Evolutionary conservation across 2,113 vertebrate genomes (phyloP).

Genomic region (Nothoprocta pentlandii): DNA sequence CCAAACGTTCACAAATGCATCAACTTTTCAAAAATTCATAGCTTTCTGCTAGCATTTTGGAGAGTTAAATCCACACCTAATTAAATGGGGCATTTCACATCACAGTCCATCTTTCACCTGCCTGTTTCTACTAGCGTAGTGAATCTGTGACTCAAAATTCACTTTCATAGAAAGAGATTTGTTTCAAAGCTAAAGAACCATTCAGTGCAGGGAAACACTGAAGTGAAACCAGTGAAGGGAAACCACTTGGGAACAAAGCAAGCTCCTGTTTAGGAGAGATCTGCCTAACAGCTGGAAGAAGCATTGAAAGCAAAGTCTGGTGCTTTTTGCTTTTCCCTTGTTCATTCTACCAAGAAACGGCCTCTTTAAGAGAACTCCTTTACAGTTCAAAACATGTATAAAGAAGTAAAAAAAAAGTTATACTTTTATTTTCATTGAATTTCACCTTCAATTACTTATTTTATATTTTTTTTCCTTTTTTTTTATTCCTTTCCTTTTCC

Average conservation of each 20-base stretch:
- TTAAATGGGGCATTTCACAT: background rate
- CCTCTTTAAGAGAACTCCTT: background rate
- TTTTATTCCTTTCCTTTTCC: background rate
- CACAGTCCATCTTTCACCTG: background rate
- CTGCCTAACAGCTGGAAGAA: background rate
- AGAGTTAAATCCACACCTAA: background rate
- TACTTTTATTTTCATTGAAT: background rate
- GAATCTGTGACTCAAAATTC: background rate
- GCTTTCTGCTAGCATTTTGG: background rate
- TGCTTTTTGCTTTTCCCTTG: conserved; percentile 1
- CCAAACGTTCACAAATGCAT: background rate
- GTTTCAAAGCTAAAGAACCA: background rate
- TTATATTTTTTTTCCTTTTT: background rate
- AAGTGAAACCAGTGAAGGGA: background rate
- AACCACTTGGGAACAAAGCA: background rate
- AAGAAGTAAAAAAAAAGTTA: background rate
- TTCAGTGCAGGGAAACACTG: background rate
- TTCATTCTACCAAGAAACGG: background rate
- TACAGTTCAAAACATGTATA: background rate
- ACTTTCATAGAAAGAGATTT: background rate
- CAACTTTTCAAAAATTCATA: background rate
- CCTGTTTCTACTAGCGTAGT: background rate
- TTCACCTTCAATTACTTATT: background rate
- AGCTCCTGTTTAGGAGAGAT: background rate
- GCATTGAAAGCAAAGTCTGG: background rate